Evolutionary conservation across 2,888 invertebrate genomes (phyloP).

Genomic region (Chloromyia formosa): DNA sequence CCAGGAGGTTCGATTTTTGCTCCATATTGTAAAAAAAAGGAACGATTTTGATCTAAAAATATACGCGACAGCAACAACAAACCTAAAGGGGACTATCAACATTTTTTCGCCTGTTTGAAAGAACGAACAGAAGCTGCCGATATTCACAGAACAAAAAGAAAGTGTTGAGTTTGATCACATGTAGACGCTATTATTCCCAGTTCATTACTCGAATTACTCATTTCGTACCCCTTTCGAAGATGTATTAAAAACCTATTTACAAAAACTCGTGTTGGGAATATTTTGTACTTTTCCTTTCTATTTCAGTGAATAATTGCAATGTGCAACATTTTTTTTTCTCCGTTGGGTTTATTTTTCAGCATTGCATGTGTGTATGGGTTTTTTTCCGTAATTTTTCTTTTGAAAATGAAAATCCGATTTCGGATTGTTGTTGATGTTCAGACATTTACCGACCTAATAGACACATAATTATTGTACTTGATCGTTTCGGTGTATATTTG

Average conservation of each 20-base stretch:
- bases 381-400: not conserved
- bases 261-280: not conserved
- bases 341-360: not conserved
- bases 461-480: not conserved
- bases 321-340: not conserved
- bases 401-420: not conserved
- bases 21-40: constrained; percentile 3
- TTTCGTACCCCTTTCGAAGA: constrained; percentile 21
- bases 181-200: too few species aligned
- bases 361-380: not conserved
- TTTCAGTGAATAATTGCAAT: constrained; percentile 11
- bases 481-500: not conserved
- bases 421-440: not conserved
- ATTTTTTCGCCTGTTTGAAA: too few species aligned
- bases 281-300: constrained; percentile 5
- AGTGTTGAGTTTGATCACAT: not conserved
- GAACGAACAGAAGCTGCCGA: not conserved
- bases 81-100: not conserved
- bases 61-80: constrained; percentile 1
- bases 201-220: constrained; percentile 19
- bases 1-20: constrained; percentile 1
- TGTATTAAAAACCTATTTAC: too few species aligned
- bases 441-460: not conserved
- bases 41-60: constrained; percentile 15
- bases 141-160: not conserved